Evolutionary conservation across 2,888 invertebrate genomes (phyloP), one percentile per base, ranked within the genome.

Genomic region (Cephus sareptanus): DNA sequence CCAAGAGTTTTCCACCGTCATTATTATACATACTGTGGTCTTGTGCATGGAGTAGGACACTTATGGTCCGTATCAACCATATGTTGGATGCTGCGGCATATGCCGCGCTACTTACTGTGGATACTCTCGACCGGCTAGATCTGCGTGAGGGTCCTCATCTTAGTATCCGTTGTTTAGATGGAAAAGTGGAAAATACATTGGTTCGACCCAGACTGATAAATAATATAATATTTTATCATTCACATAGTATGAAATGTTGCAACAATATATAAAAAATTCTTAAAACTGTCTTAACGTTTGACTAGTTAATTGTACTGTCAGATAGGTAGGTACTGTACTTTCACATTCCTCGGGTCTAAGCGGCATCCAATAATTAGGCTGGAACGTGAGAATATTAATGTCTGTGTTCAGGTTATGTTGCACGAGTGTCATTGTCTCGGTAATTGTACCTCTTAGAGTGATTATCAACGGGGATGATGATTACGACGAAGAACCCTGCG

Each of bases 351-450:
- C 56, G 2, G 56, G 23, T 56, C 56, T 56, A 56, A 56, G 56
- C 77, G 83, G 83, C 82, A 83, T 84, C 84, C 79, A 84, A 88
- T 87, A 90, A 90, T 90, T 90, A 88, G 85, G 83, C 77, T 84
- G 86, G 86, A 87, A 88, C 85, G 87, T 78, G 77, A 79, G 81
- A 86, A 89, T 88, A 87, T 88, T 87, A 87, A 89, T 90, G 87
- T 83, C 85, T 84, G 86, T 88, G 85, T 88, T 89, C 87, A 88
- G 84, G 76, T 78, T 79, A 84, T 80, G 81, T 85, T 85, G 83
- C 81, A 76, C 84, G 77, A 82, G 84, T 87, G 87, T 88, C 87
- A 89, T 89, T 89, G 89, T 89, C 85, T 84, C 81, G 79, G 85
- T 88, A 88, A 89, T 89, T 85, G 83, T 83, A 77, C 82, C 79